Evolutionary conservation across 2,888 invertebrate genomes (phyloP).

Genomic region (Drosophila mettleri): DNA sequence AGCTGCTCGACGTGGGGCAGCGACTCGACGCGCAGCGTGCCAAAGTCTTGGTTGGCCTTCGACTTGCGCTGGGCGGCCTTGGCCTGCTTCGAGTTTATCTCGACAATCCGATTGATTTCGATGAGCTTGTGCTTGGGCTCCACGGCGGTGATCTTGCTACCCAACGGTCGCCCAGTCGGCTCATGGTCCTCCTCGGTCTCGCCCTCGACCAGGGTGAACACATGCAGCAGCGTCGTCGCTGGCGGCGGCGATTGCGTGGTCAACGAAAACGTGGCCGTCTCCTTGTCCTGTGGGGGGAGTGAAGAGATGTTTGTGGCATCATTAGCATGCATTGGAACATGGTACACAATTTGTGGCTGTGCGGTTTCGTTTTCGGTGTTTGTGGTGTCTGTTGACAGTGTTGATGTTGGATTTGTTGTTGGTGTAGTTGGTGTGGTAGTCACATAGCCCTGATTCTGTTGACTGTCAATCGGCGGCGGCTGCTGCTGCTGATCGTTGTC

Average conservation of each 20-base stretch:
- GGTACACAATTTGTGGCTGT: constrained; percentile 50
- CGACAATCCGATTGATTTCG: constrained; percentile 89
- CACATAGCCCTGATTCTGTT: constrained; percentile 71
- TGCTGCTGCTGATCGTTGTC: constrained; percentile 30
- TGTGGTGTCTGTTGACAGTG: constrained; percentile 59
- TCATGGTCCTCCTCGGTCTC: constrained; percentile 55
- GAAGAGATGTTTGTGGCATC: constrained; percentile 77
- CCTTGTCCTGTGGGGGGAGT: constrained; percentile 75
- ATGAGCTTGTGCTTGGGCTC: constrained; percentile 87
- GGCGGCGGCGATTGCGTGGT: constrained; percentile 76
- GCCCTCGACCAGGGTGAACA: constrained; percentile 85
- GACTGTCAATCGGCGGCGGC: too few relatives aligned
- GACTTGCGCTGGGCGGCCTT: constrained; percentile 87
- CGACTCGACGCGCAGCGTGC: constrained; percentile 87
- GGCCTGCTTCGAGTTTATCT: constrained; percentile 88
- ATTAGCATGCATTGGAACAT: constrained; percentile 68
- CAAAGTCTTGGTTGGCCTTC: constrained; percentile 84
- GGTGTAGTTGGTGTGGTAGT: constrained; percentile 77
- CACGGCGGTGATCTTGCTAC: constrained; percentile 43
- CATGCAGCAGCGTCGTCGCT: constrained; percentile 85
- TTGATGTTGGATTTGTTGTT: constrained; percentile 43
- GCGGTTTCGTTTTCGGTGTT: constrained; percentile 47
- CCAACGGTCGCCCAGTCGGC: constrained; percentile 16
- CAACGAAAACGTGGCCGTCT: constrained; percentile 1
- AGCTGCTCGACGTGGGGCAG: constrained; percentile 88